A percentile compares a stretch with the other conserved stretches of the same genome.
These are phyloP conservation scores for Sisor rabdophorus DNA, from an alignment of 2,113 vertebrate species.

Conservation along the genomic window DNA sequence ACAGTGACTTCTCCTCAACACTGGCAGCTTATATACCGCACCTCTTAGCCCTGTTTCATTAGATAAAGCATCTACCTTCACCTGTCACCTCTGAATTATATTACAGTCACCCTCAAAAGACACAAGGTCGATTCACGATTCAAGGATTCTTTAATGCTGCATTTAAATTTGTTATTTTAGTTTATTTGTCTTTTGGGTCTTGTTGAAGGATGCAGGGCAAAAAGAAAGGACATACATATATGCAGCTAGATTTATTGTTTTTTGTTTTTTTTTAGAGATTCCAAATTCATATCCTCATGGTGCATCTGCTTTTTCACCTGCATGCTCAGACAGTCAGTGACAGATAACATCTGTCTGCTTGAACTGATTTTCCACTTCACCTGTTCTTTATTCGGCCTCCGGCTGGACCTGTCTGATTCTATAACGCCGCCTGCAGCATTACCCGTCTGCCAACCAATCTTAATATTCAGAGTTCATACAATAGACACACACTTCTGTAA, in stretches of 20 bases:
- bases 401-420: conserved; percentile 33
- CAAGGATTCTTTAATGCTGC: neutral
- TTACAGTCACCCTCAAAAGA: neutral
- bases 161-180: neutral
- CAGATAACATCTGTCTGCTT: conserved; percentile 31
- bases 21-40: neutral
- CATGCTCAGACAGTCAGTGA: conserved; percentile 49
- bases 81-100: conserved; percentile 18
- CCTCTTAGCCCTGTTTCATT: conserved; percentile 7
- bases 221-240: neutral
- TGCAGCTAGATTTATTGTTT: neutral
- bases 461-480: neutral
- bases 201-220: neutral
- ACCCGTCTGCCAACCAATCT: neutral
- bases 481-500: neutral
- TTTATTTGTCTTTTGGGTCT: neutral
- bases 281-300: neutral
- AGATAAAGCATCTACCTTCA: conserved; percentile 8
- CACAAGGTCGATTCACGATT: neutral
- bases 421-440: conserved; percentile 25
- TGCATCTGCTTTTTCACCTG: conserved; percentile 54
- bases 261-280: neutral
- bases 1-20: conserved; percentile 4
- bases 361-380: conserved; percentile 24
- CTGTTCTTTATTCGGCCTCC: conserved; percentile 2